Evolutionary conservation across 1,140 invertebrate species (phyloP), one percentile per base, ranked within the genome.

Genomic region (Wasmannia auropunctata): DNA sequence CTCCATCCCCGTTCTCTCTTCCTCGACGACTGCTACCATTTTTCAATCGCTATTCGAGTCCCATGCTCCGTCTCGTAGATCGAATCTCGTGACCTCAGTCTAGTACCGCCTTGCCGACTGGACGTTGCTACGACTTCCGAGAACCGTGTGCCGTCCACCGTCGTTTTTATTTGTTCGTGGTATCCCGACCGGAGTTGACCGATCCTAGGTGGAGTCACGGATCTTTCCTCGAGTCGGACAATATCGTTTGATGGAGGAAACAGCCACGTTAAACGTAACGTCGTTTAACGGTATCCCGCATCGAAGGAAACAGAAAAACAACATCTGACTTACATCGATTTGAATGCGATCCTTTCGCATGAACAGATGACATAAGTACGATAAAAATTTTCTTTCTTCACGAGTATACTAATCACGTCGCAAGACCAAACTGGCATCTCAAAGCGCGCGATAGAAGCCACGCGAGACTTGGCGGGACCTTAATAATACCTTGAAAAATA

Each of bases 11-110:
- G 70, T 51, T 54, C 69, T 14, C 69, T 14, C 86, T 85, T 67
- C 85, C 84, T 58, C 54, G 51, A 72, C 62, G 84, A 81, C 86
- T 49, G 40, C 49, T 51, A 60, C 86, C 80, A 86, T 87, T 87
- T 87, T 87, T 87, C 86, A 87, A 87, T 87, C 86, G 86, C 83
- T 75, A 87, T 87, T 86, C 81, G 80, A 85, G 63, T 54, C 46
- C 65, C 56, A 76, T 43, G 58, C 43, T 62, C 40, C 83, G 74
- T 85, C 25, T 34, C 54, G 80, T 85, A 87, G 86, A 87, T 87
- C 83, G 86, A 86, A 87, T 87, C 74, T 76, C 86, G 70, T 28
- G 54, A 85, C 58, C 72, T 85, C 70, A 40, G 79, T 81, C 62
- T 56, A 69, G 60, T 69, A 54, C 60, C 58, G 43, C 11, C 76